phyloP scores from a whole-genome alignment of 1,140 invertebrate genomes.

The Lordiphosa stackelbergi region DNA sequence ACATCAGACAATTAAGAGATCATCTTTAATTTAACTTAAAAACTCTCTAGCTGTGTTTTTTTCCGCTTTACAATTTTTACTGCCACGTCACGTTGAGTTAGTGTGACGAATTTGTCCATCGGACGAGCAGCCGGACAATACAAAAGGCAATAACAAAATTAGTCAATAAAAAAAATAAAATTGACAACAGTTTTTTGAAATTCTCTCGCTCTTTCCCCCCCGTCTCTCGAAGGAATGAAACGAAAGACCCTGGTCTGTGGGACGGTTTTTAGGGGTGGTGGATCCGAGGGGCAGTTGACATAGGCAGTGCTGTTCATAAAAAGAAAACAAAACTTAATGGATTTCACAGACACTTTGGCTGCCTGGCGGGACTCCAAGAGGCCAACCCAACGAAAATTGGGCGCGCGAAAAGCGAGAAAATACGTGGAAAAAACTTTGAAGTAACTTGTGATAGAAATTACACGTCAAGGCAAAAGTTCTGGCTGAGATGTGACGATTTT shows the following conservation, averaged over 20 bases:
- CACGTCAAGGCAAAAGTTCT: slow-evolving; percentile 44
- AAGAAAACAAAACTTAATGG: slow-evolving; percentile 66
- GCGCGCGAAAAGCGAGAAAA: slow-evolving; percentile 40
- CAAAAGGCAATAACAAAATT: slow-evolving; percentile 33
- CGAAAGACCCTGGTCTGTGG: slow-evolving; percentile 22
- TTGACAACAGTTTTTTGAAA: slow-evolving; percentile 30
- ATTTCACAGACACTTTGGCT: slow-evolving; percentile 60
- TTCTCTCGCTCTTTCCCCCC: slow-evolving; percentile 2
- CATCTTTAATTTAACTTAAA: too few species aligned
- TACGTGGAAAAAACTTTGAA: slow-evolving; percentile 54
- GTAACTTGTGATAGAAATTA: slow-evolving; percentile 55
- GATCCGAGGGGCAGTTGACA: slow-evolving; percentile 39
- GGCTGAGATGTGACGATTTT: slow-evolving; percentile 1
- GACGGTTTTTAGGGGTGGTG: slow-evolving; percentile 16
- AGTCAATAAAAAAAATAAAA: slow-evolving; percentile 64
- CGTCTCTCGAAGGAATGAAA: too few species aligned
- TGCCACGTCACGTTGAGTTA: slow-evolving; percentile 12
- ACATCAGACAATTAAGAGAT: too few species aligned
- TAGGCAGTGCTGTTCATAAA: slow-evolving; percentile 49
- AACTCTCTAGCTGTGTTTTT: too few species aligned
- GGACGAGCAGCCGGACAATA: slow-evolving; percentile 25
- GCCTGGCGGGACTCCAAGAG: slow-evolving; percentile 55
- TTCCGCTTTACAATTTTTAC: too few species aligned
- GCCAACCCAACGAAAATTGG: slow-evolving; percentile 47
- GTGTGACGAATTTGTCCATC: slow-evolving; percentile 15